These are phyloP conservation scores for Zaprionus ghesquierei DNA, from an alignment of 1,140 invertebrate species.

Conservation along the genomic window DNA sequence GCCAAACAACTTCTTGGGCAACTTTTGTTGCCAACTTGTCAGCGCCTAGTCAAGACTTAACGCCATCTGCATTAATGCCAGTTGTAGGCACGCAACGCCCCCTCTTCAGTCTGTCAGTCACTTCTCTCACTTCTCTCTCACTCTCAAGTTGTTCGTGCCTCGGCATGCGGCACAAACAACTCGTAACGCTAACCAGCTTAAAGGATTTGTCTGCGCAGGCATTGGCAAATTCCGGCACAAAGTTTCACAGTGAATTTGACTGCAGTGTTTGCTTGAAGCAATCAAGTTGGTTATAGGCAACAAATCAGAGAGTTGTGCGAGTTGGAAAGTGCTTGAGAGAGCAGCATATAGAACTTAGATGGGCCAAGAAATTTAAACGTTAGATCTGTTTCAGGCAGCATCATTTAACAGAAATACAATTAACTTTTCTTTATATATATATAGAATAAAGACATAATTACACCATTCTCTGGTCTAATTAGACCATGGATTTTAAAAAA, in stretches of 20 bases:
- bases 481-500: no score
- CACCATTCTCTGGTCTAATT: no score
- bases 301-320: background rate
- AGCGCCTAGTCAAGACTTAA: constrained; percentile 5
- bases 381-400: background rate
- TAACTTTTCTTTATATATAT: background rate
- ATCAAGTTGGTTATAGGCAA: background rate
- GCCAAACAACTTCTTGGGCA: constrained; percentile 1
- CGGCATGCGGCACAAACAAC: constrained; percentile 26
- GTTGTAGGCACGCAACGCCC: constrained; percentile 5
- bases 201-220: constrained; percentile 31
- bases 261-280: constrained; percentile 9
- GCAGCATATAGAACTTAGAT: background rate
- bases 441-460: background rate
- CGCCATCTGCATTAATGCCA: constrained; percentile 47
- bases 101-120: no score
- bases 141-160: constrained; percentile 34
- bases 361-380: background rate
- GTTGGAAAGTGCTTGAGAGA: background rate
- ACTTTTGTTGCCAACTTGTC: constrained; percentile 16
- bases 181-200: constrained; percentile 33
- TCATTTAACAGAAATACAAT: background rate
- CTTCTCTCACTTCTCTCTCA: background rate
- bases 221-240: constrained; percentile 15
- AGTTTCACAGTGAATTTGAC: background rate